These are phyloP conservation scores for Nephrotoma appendiculata DNA, from an alignment of 2,888 invertebrate genomes.

Conservation along the genomic window DNA sequence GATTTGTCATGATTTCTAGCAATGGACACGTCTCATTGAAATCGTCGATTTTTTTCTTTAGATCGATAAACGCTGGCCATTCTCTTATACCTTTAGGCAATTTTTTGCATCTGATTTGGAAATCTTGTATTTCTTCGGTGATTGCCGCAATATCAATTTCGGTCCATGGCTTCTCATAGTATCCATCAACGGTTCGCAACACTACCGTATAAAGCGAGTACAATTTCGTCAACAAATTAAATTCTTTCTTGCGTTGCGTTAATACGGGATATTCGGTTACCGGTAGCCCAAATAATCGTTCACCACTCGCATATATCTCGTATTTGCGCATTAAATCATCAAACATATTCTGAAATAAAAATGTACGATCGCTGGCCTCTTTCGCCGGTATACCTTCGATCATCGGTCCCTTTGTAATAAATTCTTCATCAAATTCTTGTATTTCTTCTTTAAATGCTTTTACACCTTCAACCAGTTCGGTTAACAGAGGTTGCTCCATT, in stretches of 20 bases:
- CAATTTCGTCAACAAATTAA: constrained; percentile 69
- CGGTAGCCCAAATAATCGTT: constrained; percentile 70
- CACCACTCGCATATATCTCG: constrained; percentile 71
- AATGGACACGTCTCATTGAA: constrained; percentile 79
- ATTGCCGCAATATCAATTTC: constrained; percentile 75
- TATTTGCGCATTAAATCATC: constrained; percentile 71
- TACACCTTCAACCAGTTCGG: constrained; percentile 58
- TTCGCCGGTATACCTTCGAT: constrained; percentile 65
- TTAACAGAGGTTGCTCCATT: constrained; percentile 54
- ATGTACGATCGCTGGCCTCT: constrained; percentile 71
- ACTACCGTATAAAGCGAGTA: constrained; percentile 66
- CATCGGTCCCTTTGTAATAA: constrained; percentile 71
- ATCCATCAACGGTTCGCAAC: constrained; percentile 72
- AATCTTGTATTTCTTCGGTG: constrained; percentile 62
- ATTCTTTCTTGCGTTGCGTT: constrained; percentile 65
- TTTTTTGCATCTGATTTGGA: constrained; percentile 70
- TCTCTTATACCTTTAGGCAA: constrained; percentile 73
- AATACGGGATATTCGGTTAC: constrained; percentile 71
- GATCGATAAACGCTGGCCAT: constrained; percentile 74
- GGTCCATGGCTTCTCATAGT: constrained; percentile 70
- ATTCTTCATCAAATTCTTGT: constrained; percentile 53
- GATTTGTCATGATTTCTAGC: constrained; percentile 76
- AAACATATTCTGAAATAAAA: constrained; percentile 63
- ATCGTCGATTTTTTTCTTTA: constrained; percentile 81
- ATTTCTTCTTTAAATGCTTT: constrained; percentile 49